Evolutionary conservation across 2,797 vertebrate species (phyloP), one percentile per base, ranked within the genome.

Genomic region (Cichlasoma orientale): DNA sequence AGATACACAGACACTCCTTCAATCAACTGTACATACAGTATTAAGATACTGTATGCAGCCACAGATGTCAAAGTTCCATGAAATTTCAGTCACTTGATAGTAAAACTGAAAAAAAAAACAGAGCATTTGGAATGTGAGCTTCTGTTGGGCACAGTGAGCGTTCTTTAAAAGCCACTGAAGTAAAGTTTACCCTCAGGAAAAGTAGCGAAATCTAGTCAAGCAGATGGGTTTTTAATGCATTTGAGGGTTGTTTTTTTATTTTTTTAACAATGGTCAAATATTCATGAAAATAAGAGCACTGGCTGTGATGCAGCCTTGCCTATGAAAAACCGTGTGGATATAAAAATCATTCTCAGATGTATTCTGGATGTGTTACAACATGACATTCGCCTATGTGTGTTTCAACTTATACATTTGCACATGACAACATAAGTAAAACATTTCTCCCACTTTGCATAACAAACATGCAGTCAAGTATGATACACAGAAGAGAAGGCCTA

Each of bases 1-100:
- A 93, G 90, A 94, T 89, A 92, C 81, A 94, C 87, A 93, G 89
- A 93, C 88, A 90, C 86, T 82, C 87, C 93, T 94, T 95, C 93
- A 95, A 93, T 94, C 57, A 92, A 82, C 89, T 80, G 85, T 57
- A 76, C 85, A 88, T 92, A 92, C 92, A 91, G 89, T 92, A 91
- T 83, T 69, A 73, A 85, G 59, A 90, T 92, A 93, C 90, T 89
- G 91, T 93, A 91, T 88, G 90, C 84, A 89, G 84, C 81, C 77
- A 90, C 73, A 90, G 44, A 78, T 68, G 66, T 73, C 81, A 88
- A 47, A 72, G 55, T 72, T 84, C 79, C 83, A 85, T 86, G 16
- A 77, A 14, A 70, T 69, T 79, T 53, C 47, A 76, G 56, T 63
- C 57, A 78, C 80, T 74, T 81, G 79, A 83, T 55, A 92, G 25